phyloP scores from a whole-genome alignment of 2,797 vertebrate genomes.

The Gymnothorax javanicus region DNA sequence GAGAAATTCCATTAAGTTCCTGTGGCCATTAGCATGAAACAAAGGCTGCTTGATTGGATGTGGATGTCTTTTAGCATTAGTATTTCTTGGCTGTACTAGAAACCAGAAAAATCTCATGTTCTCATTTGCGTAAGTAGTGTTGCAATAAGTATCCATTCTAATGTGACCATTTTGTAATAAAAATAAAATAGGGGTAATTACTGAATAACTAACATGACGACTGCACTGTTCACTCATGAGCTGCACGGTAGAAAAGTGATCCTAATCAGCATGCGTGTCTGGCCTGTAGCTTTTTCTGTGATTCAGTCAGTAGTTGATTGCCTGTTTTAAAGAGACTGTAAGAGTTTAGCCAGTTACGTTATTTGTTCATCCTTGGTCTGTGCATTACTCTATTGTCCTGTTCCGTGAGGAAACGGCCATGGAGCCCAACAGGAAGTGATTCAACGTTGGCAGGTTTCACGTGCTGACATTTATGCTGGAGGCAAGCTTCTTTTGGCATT shows the following conservation, averaged over 20 bases:
- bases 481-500: background rate
- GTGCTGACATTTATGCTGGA: background rate
- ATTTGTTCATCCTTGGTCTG: background rate
- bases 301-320: background rate
- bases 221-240: background rate
- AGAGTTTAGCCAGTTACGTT: background rate
- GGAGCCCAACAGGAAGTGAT: background rate
- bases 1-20: background rate
- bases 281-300: background rate
- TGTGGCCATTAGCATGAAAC: background rate
- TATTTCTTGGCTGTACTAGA: background rate
- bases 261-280: background rate
- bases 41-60: background rate
- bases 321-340: background rate
- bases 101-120: background rate
- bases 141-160: background rate
- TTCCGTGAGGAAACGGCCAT: background rate
- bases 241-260: background rate
- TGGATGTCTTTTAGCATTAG: background rate
- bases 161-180: conserved; percentile 11
- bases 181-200: background rate
- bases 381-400: background rate
- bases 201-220: background rate
- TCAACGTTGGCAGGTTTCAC: background rate
- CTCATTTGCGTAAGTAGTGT: background rate